Evolutionary conservation across 2,888 invertebrate species (phyloP).

Genomic region (Drosophila koepferae): DNA sequence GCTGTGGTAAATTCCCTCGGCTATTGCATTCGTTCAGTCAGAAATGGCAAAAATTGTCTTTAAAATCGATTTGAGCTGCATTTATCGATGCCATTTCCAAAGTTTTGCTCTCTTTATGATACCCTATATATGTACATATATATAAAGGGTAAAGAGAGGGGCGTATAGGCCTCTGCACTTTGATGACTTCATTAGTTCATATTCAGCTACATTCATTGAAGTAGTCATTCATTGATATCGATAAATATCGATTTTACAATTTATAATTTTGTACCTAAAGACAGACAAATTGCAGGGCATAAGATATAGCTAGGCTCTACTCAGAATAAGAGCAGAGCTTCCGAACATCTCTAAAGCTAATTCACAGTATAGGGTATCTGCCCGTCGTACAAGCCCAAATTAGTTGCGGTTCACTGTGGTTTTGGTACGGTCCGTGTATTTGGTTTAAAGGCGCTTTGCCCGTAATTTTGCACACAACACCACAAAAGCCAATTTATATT

Average conservation of each 20-base stretch:
- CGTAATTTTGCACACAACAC: constrained; percentile 35
- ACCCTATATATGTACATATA: background rate
- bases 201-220: too few relatives aligned
- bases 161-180: background rate
- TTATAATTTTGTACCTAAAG: too few relatives aligned
- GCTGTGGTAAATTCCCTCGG: background rate
- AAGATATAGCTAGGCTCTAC: too few relatives aligned
- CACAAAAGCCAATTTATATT: constrained; percentile 67
- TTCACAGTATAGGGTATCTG: background rate
- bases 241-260: background rate
- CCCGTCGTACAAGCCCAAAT: background rate
- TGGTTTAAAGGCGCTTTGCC: constrained; percentile 25
- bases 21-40: constrained; percentile 6
- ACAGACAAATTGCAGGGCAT: too few relatives aligned
- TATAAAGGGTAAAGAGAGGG: fast-evolving
- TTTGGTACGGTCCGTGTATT: constrained; percentile 1
- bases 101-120: background rate
- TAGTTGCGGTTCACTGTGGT: background rate
- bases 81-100: constrained; percentile 22
- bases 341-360: too few relatives aligned
- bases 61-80: constrained; percentile 26
- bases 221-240: background rate
- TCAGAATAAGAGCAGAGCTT: too few relatives aligned
- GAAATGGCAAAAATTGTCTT: constrained; percentile 26
- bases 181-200: too few relatives aligned